Base-by-base conservation (phyloP, 2,113 vertebrate genomes). In the Oreochromis spilurus region DNA sequence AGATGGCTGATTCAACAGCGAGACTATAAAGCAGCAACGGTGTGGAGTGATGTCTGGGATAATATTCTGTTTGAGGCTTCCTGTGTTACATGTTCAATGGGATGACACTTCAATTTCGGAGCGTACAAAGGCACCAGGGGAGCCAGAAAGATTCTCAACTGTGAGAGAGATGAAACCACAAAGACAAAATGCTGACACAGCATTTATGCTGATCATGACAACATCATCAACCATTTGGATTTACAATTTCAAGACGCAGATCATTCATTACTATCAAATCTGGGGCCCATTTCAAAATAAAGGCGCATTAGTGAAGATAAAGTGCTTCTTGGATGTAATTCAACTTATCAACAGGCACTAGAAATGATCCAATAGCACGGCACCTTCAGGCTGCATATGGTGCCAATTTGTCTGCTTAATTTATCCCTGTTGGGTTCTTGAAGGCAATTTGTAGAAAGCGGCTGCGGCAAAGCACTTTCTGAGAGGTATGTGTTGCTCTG, bases 351-450 rank as follows among this genome's bases (percentile, higher is more conserved):
- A 60, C 43, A 80, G 52, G 79, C 50, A 14, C 50, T 53, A 50
- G 40, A 31, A 53, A 17, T 1, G 19, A 90, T 52, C 79, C 36
- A 57, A 40, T 65, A 72, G 17, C 2, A 16, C 54, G 10, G 50
- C 67, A 36, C 48, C 83, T 58, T 82, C 60, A 78, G 77, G 67
- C 48, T 77, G 84, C 34, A 10, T 19, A 84, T 54, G 58, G 19
- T 79, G 83, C 85, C 34, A 60, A 65, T 91, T 87, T 92, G 84
- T 87, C 84, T 79, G 54, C 45, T 31, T 90, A 31, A 92, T 92
- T 65, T 79, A 57, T 82, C 81, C 81, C 78, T 67, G 50, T 45
- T 48, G 81, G 43, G 77, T 78, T 67, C 40, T 78, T 8, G 4
- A 62, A 86, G 34, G 77, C 53, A 80, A 84, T 92, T 86, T 90